Evolutionary conservation across 2,113 vertebrate genomes (phyloP), one percentile per base, ranked within the genome.

Genomic region (Sylvietta virens): DNA sequence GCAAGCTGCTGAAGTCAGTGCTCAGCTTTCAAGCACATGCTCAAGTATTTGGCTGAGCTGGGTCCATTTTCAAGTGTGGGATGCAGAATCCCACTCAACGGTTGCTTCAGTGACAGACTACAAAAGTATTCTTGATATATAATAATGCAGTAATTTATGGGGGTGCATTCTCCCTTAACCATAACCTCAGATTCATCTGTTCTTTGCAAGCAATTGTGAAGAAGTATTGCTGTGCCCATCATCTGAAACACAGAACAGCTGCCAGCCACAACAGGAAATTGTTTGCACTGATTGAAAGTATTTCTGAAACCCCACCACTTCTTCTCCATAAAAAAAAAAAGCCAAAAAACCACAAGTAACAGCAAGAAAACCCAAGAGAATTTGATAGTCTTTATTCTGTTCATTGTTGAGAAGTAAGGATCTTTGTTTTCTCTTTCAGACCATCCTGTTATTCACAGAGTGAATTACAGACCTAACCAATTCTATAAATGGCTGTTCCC

Each of bases 391-490:
- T 87, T 89, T 69, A 47, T 85, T 91, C 56, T 71, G 35, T 42
- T 51, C 67, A 88, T 90, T 93, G 76, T 81, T 67, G 72, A 96
- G 92, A 74, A 81, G 56, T 62, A 69, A 76, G 47, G 40, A 81
- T 90, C 76, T 86, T 86, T 94, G 37, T 95, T 90, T 92, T 88
- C 67, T 64, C 64, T 92, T 92, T 93, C 82, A 83, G 64, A 74
- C 74, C 51, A 92, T 90, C 47, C 82, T 96, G 47, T 90, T 93
- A 93, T 57, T 86, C 85, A 81, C 67, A 90, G 44, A 95, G 51
- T 7, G 71, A 96, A 94, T 94, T 94, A 96, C 86, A 96, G 92
- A 83, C 64, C 64, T 83, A 86, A 93, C 92, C 67, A 88, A 20
- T 40, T 64, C 88, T 88, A 78, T 90, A 96, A 95, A 86, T 67